Percentiles rank a stretch among this genome's conserved stretches.
Conservation (phyloP, 2,797 vertebrate species). For the Coccyzus lansbergi region DNA sequence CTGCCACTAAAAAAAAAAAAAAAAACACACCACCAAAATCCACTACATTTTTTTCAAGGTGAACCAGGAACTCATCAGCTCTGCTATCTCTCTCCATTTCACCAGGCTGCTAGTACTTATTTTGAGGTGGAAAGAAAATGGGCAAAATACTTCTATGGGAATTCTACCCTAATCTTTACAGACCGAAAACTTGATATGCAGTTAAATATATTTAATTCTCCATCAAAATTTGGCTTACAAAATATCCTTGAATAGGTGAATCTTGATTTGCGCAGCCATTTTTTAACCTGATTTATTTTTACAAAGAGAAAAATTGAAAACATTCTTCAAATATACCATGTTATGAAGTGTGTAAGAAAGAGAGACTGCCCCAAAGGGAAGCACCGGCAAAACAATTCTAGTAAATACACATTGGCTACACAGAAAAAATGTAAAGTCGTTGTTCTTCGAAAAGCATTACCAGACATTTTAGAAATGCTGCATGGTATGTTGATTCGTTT, state of each 20-base stretch:
- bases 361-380: not conserved
- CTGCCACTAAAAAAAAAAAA: slow-evolving; percentile 14
- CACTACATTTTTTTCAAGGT: not conserved
- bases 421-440: not conserved
- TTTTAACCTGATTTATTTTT: not conserved
- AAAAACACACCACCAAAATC: too few relatives aligned
- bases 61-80: not conserved
- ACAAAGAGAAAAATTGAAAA: not conserved
- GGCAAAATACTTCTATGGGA: not conserved
- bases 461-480: not conserved
- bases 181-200: not conserved
- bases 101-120: not conserved
- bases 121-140: not conserved
- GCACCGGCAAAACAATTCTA: not conserved
- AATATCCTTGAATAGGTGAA: not conserved
- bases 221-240: not conserved
- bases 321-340: not conserved
- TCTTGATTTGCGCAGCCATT: not conserved
- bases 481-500: not conserved
- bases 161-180: not conserved
- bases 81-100: not conserved
- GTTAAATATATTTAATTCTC: not conserved
- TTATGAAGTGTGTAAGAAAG: not conserved
- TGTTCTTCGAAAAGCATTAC: not conserved
- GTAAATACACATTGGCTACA: not conserved